Percentiles rank a stretch among this genome's conserved stretches.
Evolutionary conservation across 2,113 vertebrate genomes (phyloP).

Genomic region (Oreochromis spilurus): DNA sequence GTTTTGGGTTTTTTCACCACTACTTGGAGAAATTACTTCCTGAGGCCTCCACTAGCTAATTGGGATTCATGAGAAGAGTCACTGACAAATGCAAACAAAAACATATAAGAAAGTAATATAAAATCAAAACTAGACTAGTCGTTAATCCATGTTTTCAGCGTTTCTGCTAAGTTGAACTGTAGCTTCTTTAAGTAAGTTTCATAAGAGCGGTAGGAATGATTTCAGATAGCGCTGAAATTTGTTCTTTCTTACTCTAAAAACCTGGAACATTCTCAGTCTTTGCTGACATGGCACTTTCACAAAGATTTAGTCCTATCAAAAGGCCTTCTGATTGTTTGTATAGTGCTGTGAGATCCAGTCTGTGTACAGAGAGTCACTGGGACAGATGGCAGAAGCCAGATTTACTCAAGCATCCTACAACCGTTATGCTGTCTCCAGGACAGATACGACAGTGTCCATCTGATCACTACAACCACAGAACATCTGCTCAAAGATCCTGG

Average conservation of each 20-base stretch:
- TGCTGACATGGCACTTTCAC: background rate
- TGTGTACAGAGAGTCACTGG: background rate
- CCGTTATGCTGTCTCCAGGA: slow-evolving; percentile 21
- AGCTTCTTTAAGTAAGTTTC: background rate
- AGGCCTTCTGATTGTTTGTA: background rate
- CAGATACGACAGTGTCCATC: slow-evolving; percentile 28
- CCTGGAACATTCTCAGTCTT: background rate
- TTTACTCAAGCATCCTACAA: slow-evolving; percentile 31
- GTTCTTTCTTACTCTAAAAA: background rate
- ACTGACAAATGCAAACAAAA: background rate
- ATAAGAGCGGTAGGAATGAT: background rate
- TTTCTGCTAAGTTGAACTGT: background rate
- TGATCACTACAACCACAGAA: slow-evolving; percentile 43
- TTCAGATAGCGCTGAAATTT: background rate
- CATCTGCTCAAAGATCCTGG: slow-evolving; percentile 37
- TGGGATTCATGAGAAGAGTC: background rate
- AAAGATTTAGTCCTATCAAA: background rate
- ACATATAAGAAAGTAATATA: background rate
- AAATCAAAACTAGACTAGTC: background rate
- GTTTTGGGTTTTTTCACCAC: rapidly evolving
- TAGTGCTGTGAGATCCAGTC: background rate
- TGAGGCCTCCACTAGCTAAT: background rate
- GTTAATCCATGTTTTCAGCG: background rate
- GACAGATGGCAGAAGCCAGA: slow-evolving; percentile 52
- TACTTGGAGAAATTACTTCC: background rate